These are phyloP conservation scores for Ceratosolen solmsi DNA, from an alignment of 1,140 invertebrate genomes.

Conservation along the genomic window DNA sequence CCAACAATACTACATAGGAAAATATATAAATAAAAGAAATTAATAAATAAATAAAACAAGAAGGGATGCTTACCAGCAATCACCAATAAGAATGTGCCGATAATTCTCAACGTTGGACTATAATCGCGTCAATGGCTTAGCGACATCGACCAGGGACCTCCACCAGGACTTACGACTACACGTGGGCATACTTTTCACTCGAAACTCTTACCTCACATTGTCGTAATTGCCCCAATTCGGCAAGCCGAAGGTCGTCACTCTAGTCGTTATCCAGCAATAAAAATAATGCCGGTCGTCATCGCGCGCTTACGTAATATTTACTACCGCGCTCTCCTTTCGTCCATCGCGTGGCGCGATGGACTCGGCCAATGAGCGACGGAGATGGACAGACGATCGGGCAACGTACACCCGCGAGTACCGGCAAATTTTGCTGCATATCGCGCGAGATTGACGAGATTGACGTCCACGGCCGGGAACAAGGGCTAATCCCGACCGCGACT, in stretches of 20 bases:
- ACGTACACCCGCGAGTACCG: background rate
- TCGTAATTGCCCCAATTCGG: slow-evolving; percentile 3
- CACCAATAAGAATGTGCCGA: too few relatives aligned
- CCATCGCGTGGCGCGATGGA: background rate
- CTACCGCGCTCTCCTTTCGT: background rate
- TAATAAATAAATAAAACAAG: too few relatives aligned
- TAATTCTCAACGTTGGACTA: too few relatives aligned
- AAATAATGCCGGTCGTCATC: background rate
- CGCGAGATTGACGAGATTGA: background rate
- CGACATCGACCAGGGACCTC: too few relatives aligned
- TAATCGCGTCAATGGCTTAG: too few relatives aligned
- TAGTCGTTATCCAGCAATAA: slow-evolving; percentile 37
- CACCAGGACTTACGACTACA: background rate
- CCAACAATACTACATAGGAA: too few relatives aligned
- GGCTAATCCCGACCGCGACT: slow-evolving; percentile 12
- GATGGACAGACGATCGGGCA: background rate
- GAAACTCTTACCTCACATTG: background rate
- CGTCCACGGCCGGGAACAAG: background rate
- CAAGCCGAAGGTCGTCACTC: slow-evolving; percentile 1
- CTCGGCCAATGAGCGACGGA: background rate
- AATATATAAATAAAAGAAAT: too few relatives aligned
- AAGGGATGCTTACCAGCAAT: too few relatives aligned
- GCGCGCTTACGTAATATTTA: slow-evolving; percentile 24
- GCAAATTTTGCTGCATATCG: background rate
- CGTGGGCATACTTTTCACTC: background rate